phyloP scores from a whole-genome alignment of 2,113 vertebrate species.

The Trinectes maculatus region DNA sequence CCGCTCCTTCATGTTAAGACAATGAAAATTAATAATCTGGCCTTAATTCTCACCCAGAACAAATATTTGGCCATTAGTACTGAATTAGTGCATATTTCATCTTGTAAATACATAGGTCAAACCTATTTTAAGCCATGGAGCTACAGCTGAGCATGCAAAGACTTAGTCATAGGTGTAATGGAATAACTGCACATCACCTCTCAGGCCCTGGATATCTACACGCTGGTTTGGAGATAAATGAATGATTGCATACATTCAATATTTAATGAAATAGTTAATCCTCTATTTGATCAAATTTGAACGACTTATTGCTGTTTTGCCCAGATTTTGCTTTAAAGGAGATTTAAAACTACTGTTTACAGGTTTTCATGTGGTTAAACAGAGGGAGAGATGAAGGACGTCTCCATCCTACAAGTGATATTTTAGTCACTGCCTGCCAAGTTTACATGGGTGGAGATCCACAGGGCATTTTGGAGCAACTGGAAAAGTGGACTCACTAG shows the following conservation, averaged over 20 bases:
- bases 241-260: too few relatives aligned
- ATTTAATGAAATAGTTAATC: constrained; percentile 13
- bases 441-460: constrained; percentile 39
- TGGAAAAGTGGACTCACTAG: constrained; percentile 62
- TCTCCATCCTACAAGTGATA: constrained; percentile 7
- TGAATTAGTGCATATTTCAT: constrained; percentile 50
- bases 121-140: constrained; percentile 17
- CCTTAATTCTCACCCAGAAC: constrained; percentile 44
- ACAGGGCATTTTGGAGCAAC: constrained; percentile 50
- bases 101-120: constrained; percentile 35
- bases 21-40: constrained; percentile 55
- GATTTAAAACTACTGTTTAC: too few relatives aligned
- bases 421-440: constrained; percentile 29
- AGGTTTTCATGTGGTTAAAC: background rate
- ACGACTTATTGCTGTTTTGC: background rate
- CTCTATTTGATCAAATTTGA: background rate
- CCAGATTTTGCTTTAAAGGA: too few relatives aligned
- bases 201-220: background rate
- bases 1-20: constrained; percentile 51
- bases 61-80: constrained; percentile 62
- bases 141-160: constrained; percentile 5
- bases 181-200: constrained; percentile 8
- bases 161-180: constrained; percentile 24
- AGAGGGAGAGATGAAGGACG: background rate
- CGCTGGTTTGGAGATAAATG: constrained; percentile 4